These are phyloP conservation scores for Anguilla rostrata DNA, from an alignment of 2,113 vertebrate species.

Conservation along the genomic window DNA sequence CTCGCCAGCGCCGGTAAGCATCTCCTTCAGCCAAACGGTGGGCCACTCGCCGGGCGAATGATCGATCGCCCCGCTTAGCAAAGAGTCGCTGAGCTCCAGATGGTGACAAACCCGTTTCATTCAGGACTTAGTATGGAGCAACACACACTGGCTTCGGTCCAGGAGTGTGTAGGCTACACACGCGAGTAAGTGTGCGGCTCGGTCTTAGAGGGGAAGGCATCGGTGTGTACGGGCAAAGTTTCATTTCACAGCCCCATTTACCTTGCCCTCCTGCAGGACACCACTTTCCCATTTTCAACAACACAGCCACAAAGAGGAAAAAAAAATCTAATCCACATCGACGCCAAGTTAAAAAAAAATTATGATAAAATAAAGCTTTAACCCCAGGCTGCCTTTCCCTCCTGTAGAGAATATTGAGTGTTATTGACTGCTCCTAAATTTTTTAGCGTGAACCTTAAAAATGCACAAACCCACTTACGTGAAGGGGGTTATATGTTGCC, in stretches of 20 bases:
- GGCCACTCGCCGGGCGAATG: neutral
- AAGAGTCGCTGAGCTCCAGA: neutral
- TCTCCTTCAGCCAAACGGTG: constrained; percentile 17
- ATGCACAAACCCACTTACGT: neutral
- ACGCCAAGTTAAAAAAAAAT: neutral
- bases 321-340: neutral
- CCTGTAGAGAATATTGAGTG: too few species aligned
- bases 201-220: neutral
- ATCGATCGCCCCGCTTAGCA: constrained; percentile 1
- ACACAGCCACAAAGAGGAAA: neutral
- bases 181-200: neutral
- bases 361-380: neutral
- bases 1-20: neutral
- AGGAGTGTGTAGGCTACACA: neutral
- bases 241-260: neutral
- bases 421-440: neutral
- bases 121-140: neutral
- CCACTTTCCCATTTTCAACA: neutral
- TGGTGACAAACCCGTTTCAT: neutral
- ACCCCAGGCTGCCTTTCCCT: neutral
- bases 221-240: neutral
- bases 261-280: neutral
- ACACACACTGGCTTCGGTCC: neutral
- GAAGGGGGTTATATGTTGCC: neutral
- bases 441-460: neutral